Conservation (phyloP, 2,797 vertebrate genomes). For the Mallotus villosus region DNA sequence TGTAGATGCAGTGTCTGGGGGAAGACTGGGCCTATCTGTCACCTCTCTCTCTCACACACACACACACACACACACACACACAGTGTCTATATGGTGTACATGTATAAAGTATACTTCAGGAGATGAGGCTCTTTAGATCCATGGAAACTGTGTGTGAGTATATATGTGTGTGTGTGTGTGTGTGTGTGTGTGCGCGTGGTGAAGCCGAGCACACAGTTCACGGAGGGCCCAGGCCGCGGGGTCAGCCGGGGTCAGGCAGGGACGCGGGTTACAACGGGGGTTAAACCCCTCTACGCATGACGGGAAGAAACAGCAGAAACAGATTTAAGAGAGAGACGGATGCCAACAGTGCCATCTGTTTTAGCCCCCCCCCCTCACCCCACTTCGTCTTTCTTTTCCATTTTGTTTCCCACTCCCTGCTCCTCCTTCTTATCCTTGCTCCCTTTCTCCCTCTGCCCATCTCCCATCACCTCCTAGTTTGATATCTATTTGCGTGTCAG, state of each 20-base stretch:
- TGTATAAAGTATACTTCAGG: neutral
- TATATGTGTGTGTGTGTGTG: neutral
- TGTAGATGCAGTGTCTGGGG: slow-evolving; percentile 41
- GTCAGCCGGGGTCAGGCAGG: slow-evolving; percentile 60
- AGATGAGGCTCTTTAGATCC: no score
- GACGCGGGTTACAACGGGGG: slow-evolving; percentile 75
- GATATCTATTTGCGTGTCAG: slow-evolving; percentile 54
- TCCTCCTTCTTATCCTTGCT: slow-evolving; percentile 41
- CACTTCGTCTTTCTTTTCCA: slow-evolving; percentile 31
- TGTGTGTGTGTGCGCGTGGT: neutral
- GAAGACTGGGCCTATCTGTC: neutral
- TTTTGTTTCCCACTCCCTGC: slow-evolving; percentile 34
- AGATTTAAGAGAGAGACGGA: slow-evolving; percentile 73
- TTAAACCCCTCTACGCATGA: slow-evolving; percentile 72
- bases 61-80: neutral
- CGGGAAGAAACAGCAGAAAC: slow-evolving; percentile 75
- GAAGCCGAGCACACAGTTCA: slow-evolving; percentile 22
- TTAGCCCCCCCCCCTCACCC: slow-evolving; percentile 43
- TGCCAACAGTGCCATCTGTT: slow-evolving; percentile 79
- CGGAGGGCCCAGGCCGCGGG: slow-evolving; percentile 14
- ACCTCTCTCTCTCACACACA: neutral
- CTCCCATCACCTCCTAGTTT: slow-evolving; percentile 22
- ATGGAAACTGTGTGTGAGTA: slow-evolving; percentile 2
- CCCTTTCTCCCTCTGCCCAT: slow-evolving; percentile 2
- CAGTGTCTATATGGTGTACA: neutral